phyloP scores from a whole-genome alignment of 64 coral and sea anemone species.

The Orbicella faveolata region DNA sequence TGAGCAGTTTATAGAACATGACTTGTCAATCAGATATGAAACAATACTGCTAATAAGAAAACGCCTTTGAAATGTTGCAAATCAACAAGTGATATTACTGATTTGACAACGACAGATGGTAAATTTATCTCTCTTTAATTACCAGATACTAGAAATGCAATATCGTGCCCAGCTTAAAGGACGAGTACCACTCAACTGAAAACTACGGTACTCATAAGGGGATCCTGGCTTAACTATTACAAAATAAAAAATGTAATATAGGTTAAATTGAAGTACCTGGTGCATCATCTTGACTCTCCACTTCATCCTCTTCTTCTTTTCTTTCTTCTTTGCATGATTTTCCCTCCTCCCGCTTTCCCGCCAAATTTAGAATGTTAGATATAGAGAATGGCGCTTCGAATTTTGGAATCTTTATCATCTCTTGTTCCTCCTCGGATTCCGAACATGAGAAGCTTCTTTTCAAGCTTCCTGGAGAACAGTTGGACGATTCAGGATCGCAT shows the following conservation, averaged over 20 bases:
- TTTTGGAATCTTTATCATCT: conserved; percentile 10
- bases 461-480: conserved; percentile 10
- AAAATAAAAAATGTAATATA: conserved; percentile 36
- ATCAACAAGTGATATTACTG: not conserved
- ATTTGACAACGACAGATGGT: not conserved
- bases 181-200: not conserved
- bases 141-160: conserved; percentile 7
- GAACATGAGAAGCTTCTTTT: conserved; percentile 3
- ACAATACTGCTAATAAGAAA: conserved; percentile 14
- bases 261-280: conserved; percentile 39
- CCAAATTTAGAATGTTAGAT: conserved; percentile 81
- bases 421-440: conserved; percentile 38
- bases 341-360: conserved; percentile 45
- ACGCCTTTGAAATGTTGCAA: not conserved
- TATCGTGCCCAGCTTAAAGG: not conserved
- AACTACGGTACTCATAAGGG: not conserved
- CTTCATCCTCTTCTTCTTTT: conserved; percentile 42
- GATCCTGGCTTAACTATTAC: not conserved
- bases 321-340: conserved; percentile 42
- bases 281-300: conserved; percentile 28
- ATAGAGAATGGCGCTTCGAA: conserved; percentile 82
- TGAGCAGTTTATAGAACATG: conserved; percentile 21
- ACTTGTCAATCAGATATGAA: conserved; percentile 2
- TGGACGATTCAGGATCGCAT: conserved; percentile 28
- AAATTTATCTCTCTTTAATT: conserved; percentile 20